Base-by-base conservation (phyloP, 2,888 invertebrate species). In the Melieria omissa region DNA sequence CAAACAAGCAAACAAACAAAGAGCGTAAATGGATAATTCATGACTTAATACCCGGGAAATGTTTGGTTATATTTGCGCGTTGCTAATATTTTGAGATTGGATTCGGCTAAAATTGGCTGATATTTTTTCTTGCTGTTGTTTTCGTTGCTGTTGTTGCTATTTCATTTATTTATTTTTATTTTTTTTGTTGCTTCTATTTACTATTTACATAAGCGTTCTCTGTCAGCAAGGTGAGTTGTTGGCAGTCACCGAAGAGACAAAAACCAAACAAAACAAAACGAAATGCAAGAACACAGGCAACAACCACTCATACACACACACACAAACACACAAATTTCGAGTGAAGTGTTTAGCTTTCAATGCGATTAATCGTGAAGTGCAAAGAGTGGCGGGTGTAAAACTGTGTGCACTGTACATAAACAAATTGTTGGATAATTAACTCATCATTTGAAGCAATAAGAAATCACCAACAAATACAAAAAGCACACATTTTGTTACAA, bases 131-230 rank as follows among this genome's bases (percentile, higher is more conserved):
- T 10, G 54, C 10, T 44, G 46, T 62, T 54, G 54, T 54, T 60
- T n/a, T 67, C 49, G 58, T 60, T 58, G 10, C n/a, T 58, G 41
- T 61, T 45, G 60, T 47, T 61, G 60, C 29, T 29, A 29, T 29
- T 29, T 29, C 29, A 29, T 29, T 29, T 29, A 29, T 29, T 29
- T 29, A 29, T 29, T 29, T 29, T 29, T 29, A 29, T 65, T 63
- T 63, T 0, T 44, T 7, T 65, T 61, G 61, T 63, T 49, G 54
- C 46, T 79, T 71, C 55, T 80, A 76, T 76, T 78, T 75, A 77
- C 79, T 80, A 79, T 82, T 81, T 81, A 79, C 82, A 63, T 78
- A 80, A 78, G 82, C 80, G 79, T 81, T 82, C 72, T 73, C 63
- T 57, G 63, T 72, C 49, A 68, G 67, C 45, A 58, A 68, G 72